These are phyloP conservation scores for Drosophila gaucha DNA, from an alignment of 2,888 invertebrate genomes.

Conservation along the genomic window DNA sequence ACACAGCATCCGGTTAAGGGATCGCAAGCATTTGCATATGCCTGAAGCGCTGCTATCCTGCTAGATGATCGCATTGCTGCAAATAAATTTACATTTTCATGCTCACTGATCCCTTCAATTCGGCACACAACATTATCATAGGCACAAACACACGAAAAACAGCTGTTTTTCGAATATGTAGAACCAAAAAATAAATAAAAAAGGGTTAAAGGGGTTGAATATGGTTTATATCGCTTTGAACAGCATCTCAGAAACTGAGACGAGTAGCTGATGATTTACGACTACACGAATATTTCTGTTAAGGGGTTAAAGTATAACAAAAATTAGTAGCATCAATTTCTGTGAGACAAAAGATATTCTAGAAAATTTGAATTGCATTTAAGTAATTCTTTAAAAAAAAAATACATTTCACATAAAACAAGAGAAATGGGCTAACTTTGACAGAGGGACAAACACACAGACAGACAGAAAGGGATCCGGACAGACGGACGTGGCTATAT, in stretches of 20 bases:
- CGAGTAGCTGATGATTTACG: slow-evolving; percentile 11
- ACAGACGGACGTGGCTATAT: too few species aligned
- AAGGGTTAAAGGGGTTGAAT: slow-evolving; percentile 56
- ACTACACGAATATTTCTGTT: neutral
- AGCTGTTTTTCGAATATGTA: slow-evolving; percentile 53
- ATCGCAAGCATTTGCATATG: slow-evolving; percentile 38
- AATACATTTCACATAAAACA: too few species aligned
- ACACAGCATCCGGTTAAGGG: slow-evolving; percentile 57
- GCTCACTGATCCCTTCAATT: slow-evolving; percentile 52
- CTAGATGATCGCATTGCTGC: slow-evolving; percentile 36
- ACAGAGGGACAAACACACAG: too few species aligned
- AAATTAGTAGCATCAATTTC: slow-evolving; percentile 40
- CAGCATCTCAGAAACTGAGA: slow-evolving; percentile 16
- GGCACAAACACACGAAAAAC: slow-evolving; percentile 40
- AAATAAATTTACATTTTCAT: slow-evolving; percentile 48
- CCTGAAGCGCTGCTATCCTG: slow-evolving; percentile 15
- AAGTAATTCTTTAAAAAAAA: too few species aligned
- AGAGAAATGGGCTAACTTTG: too few species aligned
- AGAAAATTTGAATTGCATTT: neutral
- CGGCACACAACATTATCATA: slow-evolving; percentile 22
- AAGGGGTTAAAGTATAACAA: slow-evolving; percentile 20
- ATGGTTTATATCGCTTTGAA: slow-evolving; percentile 6
- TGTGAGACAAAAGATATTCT: slow-evolving; percentile 9
- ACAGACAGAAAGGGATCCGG: too few species aligned
- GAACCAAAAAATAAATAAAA: slow-evolving; percentile 13